phyloP scores from a whole-genome alignment of 1,140 invertebrate genomes.

The Tachypleus tridentatus region DNA sequence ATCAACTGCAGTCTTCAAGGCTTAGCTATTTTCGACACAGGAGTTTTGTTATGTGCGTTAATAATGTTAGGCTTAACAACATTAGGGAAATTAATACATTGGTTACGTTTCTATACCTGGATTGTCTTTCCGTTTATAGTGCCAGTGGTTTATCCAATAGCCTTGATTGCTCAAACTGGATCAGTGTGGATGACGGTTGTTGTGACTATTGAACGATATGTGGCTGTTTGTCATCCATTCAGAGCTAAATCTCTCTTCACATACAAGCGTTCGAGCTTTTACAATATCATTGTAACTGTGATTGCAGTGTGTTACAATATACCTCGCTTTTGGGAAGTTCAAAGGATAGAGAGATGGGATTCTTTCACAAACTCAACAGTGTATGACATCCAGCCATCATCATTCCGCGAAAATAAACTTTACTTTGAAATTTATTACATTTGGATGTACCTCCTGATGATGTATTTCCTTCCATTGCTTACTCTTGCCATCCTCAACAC shows the following conservation, averaged over 20 bases:
- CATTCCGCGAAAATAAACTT: slow-evolving; percentile 50
- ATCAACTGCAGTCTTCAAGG: too few relatives aligned
- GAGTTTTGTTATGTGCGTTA: slow-evolving; percentile 10
- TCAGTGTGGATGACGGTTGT: slow-evolving; percentile 90
- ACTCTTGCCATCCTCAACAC: slow-evolving; percentile 73
- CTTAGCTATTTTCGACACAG: too few relatives aligned
- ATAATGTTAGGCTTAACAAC: slow-evolving; percentile 12
- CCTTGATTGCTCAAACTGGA: slow-evolving; percentile 72
- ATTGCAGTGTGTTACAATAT: slow-evolving; percentile 79
- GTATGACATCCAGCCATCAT: slow-evolving; percentile 49
- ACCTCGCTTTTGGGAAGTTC: slow-evolving; percentile 47
- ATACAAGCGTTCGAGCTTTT: slow-evolving; percentile 69
- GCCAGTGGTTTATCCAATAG: slow-evolving; percentile 70
- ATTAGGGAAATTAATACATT: slow-evolving; percentile 5
- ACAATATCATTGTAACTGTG: slow-evolving; percentile 66
- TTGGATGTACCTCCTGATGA: slow-evolving; percentile 82
- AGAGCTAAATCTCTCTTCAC: slow-evolving; percentile 78
- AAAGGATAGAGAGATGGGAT: slow-evolving; percentile 21
- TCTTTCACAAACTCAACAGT: slow-evolving; percentile 23
- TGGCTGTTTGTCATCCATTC: slow-evolving; percentile 90
- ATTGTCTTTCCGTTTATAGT: slow-evolving; percentile 66
- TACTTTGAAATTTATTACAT: slow-evolving; percentile 82
- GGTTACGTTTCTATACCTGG: slow-evolving; percentile 47
- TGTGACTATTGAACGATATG: slow-evolving; percentile 88
- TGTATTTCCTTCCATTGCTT: slow-evolving; percentile 80